Conservation (phyloP, 1,140 invertebrate genomes). For the Drosophila parvula region DNA sequence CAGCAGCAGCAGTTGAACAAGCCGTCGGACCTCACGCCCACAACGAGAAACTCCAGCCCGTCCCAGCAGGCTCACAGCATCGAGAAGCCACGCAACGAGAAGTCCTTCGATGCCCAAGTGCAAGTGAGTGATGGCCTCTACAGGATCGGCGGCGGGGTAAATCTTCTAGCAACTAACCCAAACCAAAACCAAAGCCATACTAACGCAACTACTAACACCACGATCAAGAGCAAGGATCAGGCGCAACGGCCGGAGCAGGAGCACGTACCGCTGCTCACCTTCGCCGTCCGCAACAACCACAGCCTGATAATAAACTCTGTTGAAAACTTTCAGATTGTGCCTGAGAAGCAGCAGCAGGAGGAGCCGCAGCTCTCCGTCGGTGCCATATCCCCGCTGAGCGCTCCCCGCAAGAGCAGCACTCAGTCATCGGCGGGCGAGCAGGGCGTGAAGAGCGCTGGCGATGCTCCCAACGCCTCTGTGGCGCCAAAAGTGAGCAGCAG, state of each 20-base stretch:
- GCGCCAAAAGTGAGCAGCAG: constrained; percentile 62
- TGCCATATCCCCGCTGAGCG: constrained; percentile 62
- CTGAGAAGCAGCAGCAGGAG: constrained; percentile 57
- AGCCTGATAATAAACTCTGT: constrained; percentile 83
- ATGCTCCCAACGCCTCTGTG: constrained; percentile 50
- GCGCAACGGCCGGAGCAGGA: constrained; percentile 11
- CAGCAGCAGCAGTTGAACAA: constrained; percentile 54
- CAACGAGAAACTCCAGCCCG: constrained; percentile 42
- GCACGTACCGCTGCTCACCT: constrained; percentile 33
- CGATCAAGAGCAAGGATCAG: constrained; percentile 40
- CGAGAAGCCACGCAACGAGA: constrained; percentile 72
- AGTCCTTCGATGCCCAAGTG: constrained; percentile 79
- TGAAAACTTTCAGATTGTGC: constrained; percentile 84
- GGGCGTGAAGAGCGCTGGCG: constrained; percentile 21
- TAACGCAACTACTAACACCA: constrained; percentile 23
- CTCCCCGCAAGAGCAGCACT: constrained; percentile 64
- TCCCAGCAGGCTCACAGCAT: constrained; percentile 55
- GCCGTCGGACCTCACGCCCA: constrained; percentile 45
- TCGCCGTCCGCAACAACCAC: constrained; percentile 63
- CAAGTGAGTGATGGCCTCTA: constrained; percentile 83
- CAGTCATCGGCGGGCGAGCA: constrained; percentile 23
- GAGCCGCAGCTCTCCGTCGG: constrained; percentile 52
- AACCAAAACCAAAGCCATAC: constrained; percentile 36
- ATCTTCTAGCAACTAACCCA: constrained; percentile 65
- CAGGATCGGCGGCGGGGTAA: constrained; percentile 72